A percentile compares a stretch with the other conserved stretches of the same genome.
These are phyloP conservation scores for Cryptomyrus ogoouensis DNA, from an alignment of 2,113 vertebrate species.

Conservation along the genomic window DNA sequence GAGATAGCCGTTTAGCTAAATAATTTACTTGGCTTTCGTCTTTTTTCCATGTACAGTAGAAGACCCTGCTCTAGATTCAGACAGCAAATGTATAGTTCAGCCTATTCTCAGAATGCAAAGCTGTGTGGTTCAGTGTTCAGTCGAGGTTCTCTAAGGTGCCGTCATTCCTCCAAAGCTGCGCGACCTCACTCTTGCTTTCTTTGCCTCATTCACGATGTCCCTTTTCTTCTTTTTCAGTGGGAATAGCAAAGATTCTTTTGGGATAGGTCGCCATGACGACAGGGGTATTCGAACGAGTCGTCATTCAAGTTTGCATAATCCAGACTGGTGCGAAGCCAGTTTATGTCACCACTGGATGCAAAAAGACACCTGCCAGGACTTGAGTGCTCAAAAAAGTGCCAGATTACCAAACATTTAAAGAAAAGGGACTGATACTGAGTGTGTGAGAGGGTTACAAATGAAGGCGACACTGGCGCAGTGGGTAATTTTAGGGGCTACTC, in stretches of 20 bases:
- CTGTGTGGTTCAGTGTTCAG: neutral
- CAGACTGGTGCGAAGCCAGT: constrained; percentile 40
- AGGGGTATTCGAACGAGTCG: constrained; percentile 52
- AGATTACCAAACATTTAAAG: neutral
- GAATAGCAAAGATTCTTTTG: constrained; percentile 62
- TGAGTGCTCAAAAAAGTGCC: neutral
- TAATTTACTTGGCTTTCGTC: neutral
- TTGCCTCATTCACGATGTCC: neutral
- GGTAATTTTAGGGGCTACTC: neutral
- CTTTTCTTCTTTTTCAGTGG: constrained; percentile 29
- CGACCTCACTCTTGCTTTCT: neutral
- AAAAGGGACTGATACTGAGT: neutral
- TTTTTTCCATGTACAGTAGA: neutral
- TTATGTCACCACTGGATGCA: constrained; percentile 35
- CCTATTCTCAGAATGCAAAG: neutral
- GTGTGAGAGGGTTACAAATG: neutral
- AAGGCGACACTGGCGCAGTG: neutral
- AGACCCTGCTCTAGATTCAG: neutral
- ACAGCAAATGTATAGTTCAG: neutral
- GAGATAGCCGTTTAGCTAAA: neutral
- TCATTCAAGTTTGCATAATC: constrained; percentile 46
- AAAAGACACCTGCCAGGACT: neutral
- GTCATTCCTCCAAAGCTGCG: neutral
- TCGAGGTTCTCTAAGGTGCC: neutral
- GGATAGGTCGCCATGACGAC: constrained; percentile 57